phyloP scores from a whole-genome alignment of 2,888 invertebrate species.

The Tiliacea aurago region DNA sequence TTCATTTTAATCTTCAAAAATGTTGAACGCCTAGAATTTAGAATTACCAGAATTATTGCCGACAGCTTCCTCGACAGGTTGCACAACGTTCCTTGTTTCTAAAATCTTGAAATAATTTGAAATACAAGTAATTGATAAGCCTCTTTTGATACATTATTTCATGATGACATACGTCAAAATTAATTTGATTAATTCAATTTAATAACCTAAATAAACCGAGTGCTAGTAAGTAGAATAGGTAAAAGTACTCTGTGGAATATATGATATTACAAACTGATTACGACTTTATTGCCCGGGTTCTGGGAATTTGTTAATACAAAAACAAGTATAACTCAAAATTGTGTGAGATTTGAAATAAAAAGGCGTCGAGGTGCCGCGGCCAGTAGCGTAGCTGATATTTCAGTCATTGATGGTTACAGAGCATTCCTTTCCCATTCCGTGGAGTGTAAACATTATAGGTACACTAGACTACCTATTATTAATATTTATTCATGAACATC shows the following conservation, averaged over 20 bases:
- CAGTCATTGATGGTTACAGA: neutral
- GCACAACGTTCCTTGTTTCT: too few species aligned
- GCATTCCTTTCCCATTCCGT: neutral
- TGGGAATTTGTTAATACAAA: neutral
- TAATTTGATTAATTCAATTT: neutral
- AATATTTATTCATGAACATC: neutral
- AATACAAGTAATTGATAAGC: neutral
- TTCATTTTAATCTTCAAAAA: too few species aligned
- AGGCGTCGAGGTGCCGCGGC: neutral
- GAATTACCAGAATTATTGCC: too few species aligned
- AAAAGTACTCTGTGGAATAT: too few species aligned
- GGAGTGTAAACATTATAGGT: neutral
- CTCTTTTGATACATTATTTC: neutral
- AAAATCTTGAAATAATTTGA: too few species aligned
- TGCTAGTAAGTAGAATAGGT: neutral
- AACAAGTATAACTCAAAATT: neutral
- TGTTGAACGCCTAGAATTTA: too few species aligned
- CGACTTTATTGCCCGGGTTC: neutral
- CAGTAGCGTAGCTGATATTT: neutral
- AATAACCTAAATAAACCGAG: neutral
- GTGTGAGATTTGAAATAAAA: constrained; percentile 15
- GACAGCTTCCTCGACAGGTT: too few species aligned
- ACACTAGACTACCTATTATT: neutral
- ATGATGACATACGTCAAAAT: neutral
- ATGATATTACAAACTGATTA: neutral